These are phyloP conservation scores for Pterois miles DNA, from an alignment of 2,797 vertebrate genomes.

Conservation along the genomic window DNA sequence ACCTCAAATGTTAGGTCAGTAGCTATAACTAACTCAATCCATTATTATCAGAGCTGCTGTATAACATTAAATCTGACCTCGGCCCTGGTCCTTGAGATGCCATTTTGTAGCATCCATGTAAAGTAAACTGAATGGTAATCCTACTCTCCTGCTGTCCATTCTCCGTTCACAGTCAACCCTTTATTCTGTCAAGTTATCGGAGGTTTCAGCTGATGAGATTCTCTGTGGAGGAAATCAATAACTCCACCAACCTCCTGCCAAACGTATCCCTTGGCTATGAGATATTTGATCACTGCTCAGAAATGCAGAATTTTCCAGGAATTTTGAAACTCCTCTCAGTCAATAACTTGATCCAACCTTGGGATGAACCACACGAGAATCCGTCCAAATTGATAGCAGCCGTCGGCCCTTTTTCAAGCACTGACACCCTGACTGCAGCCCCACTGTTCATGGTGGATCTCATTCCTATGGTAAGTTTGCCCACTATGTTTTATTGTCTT, in stretches of 20 bases:
- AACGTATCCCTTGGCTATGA: constrained; percentile 83
- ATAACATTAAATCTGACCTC: not conserved
- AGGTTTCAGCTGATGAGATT: constrained; percentile 86
- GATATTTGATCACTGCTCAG: constrained; percentile 83
- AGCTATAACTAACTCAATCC: not conserved
- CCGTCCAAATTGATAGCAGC: constrained; percentile 69
- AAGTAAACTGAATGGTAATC: not conserved
- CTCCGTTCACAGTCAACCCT: constrained; percentile 53
- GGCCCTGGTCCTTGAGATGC: not conserved
- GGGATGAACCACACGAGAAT: not conserved
- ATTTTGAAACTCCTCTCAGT: constrained; percentile 68
- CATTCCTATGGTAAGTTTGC: constrained; percentile 73
- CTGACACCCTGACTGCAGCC: constrained; percentile 59
- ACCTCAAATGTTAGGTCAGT: not conserved
- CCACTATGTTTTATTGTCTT: too few relatives aligned
- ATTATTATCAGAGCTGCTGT: not conserved
- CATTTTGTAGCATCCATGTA: not conserved
- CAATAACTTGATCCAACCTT: constrained; percentile 43
- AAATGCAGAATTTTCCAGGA: constrained; percentile 54
- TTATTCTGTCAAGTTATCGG: constrained; percentile 74
- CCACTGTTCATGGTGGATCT: constrained; percentile 72
- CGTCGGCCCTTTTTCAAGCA: constrained; percentile 73
- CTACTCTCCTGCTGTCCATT: not conserved
- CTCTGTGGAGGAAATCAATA: constrained; percentile 84
- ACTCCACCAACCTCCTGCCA: constrained; percentile 79